phyloP scores from a whole-genome alignment of 2,888 invertebrate genomes.

The Metacarcinus magister region DNA sequence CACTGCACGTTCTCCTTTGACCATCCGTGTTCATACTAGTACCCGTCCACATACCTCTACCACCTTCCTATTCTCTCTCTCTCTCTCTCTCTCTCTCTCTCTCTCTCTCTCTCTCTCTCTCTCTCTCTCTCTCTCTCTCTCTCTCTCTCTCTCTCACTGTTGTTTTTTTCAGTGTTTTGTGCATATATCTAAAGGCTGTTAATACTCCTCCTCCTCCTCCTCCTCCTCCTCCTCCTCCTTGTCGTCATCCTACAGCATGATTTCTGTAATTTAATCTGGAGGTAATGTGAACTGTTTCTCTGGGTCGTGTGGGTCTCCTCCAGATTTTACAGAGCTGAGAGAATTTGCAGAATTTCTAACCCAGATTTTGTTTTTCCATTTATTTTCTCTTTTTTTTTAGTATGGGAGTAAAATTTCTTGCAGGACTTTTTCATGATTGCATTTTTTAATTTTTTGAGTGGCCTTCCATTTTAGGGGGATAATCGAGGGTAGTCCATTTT shows the following conservation, averaged over 20 bases:
- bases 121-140: neutral
- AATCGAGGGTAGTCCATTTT: no score
- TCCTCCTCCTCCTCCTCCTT: neutral
- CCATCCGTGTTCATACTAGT: neutral
- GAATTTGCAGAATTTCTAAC: neutral
- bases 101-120: neutral
- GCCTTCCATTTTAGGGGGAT: neutral
- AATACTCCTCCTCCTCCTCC: neutral
- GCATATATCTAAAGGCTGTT: neutral
- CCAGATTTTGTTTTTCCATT: neutral
- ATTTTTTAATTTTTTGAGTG: neutral
- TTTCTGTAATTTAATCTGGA: neutral
- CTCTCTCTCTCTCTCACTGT: neutral
- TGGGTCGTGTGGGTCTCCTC: neutral
- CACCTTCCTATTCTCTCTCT: neutral
- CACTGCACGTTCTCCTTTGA: neutral
- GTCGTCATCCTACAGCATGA: neutral
- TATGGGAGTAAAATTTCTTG: constrained; percentile 13
- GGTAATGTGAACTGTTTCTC: neutral
- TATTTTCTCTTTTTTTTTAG: neutral
- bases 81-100: constrained; percentile 26
- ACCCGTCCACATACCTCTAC: neutral
- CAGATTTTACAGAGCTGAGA: neutral
- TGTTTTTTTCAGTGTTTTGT: neutral
- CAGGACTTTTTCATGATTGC: neutral